Evolutionary conservation across 2,888 invertebrate genomes (phyloP), one percentile per base, ranked within the genome.

Genomic region (Drosophila suboccidentalis): DNA sequence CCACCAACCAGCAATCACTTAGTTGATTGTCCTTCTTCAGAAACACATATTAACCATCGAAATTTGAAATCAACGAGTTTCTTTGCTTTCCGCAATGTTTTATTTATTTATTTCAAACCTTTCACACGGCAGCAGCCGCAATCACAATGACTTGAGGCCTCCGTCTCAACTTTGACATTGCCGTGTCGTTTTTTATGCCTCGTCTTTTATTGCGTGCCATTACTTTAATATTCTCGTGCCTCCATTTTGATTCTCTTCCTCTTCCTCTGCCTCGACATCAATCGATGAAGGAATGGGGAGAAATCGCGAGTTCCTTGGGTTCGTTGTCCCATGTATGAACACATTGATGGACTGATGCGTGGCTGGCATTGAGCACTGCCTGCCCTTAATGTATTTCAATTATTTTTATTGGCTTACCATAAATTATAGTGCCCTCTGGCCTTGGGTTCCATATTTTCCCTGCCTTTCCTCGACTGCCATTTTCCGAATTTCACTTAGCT

Each of bases 401-500:
- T 86, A 86, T 80, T 86, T 82, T 80, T 82, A 82, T 82, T 82
- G 83, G 82, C 69, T 86, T 75, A 75, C 69, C 78, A 87, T 87
- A 81, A 86, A 81, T 81, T 79, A 82, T 72, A 79, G 75, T 75
- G 68, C 71, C 70, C 75, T 50, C 65, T 82, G 75, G 68, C 80
- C 68, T 82, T 82, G 86, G 58, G 44, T 54, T 63, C 64, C 67
- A 85, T 81, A 75, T 79, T 82, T 82, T 43, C 50, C 44, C 47
- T 38, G 46, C 17, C 26, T 29, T 46, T 19, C 3, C 22, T 19
- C 10, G n/a, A 4, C 11, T 32, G 11, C 53, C 36, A 19, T 39
- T 17, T 19, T n/a, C 13, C 36, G 13, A 6, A 39, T 57, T 68
- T 50, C 49, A 49, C 41, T 54, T 32, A 50, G 47, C 53, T 54